These are phyloP conservation scores for Triops cancriformis DNA, from an alignment of 1,140 invertebrate species.

Conservation along the genomic window DNA sequence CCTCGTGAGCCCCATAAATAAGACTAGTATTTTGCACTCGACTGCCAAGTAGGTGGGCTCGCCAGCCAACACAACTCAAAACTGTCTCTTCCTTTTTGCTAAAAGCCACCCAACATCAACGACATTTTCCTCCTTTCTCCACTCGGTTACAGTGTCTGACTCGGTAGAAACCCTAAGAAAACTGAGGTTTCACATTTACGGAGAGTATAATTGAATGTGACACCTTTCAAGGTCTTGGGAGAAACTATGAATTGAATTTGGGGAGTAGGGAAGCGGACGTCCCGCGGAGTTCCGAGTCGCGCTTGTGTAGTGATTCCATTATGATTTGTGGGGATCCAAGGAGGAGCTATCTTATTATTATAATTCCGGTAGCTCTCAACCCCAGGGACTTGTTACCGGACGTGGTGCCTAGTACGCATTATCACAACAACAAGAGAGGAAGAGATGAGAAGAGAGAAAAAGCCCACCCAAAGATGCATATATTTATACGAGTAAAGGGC, in stretches of 20 bases:
- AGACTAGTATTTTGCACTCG: neutral
- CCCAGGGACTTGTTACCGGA: neutral
- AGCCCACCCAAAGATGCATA: conserved; percentile 5
- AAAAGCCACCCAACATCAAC: conserved; percentile 13
- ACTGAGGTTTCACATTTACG: neutral
- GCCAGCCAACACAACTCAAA: neutral
- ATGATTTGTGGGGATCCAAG: neutral
- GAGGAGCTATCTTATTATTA: neutral
- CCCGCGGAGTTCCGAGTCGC: neutral
- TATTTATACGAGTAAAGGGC: neutral
- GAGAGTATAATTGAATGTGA: neutral
- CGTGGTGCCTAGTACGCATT: neutral
- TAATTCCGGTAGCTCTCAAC: neutral
- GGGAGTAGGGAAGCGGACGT: neutral
- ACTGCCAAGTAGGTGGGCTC: conserved; percentile 8
- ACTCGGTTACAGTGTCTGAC: neutral
- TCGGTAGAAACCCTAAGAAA: neutral
- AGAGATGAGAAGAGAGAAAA: neutral
- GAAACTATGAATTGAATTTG: neutral
- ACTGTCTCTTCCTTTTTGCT: neutral
- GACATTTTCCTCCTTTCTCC: neutral
- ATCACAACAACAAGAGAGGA: neutral
- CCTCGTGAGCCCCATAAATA: neutral
- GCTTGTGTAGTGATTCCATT: neutral
- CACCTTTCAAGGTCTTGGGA: neutral